Conservation (phyloP, 2,888 invertebrate species). For the Synergus gifuensis region DNA sequence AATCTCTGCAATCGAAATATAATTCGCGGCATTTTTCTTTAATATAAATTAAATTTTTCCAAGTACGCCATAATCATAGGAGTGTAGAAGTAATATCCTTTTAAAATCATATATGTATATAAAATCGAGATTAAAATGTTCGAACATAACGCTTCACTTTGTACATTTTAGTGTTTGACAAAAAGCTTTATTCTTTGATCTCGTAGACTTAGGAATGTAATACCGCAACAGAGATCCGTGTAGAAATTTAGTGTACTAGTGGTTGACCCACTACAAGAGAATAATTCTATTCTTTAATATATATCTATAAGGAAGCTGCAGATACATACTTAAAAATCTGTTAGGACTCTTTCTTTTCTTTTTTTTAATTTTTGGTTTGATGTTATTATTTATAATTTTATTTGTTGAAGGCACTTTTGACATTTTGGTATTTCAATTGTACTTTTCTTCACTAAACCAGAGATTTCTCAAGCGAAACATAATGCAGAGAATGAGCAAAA, state of each 20-base stretch:
- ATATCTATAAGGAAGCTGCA: not conserved
- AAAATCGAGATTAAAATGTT: not conserved
- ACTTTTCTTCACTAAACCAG: not conserved
- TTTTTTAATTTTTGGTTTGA: not conserved
- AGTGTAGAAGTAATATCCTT: not conserved
- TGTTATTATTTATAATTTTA: too few relatives aligned
- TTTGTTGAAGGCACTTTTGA: too few relatives aligned
- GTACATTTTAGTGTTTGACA: not conserved
- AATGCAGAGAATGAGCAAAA: not conserved
- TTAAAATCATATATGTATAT: not conserved
- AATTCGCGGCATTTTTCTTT: not conserved
- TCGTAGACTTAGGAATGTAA: conserved; percentile 2
- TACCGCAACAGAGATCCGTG: not conserved
- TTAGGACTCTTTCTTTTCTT: not conserved
- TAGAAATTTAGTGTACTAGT: conserved; percentile 8
- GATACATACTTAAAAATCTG: not conserved
- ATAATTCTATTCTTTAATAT: not conserved
- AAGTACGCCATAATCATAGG: not conserved
- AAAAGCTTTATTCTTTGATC: conserved; percentile 29
- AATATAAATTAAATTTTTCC: not conserved
- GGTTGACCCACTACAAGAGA: not conserved
- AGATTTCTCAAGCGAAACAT: not conserved
- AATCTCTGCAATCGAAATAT: not conserved
- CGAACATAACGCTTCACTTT: conserved; percentile 16
- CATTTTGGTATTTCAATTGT: not conserved